Percentiles rank a stretch among this genome's conserved stretches.
Evolutionary conservation across 2,888 invertebrate genomes (phyloP).

Genomic region (Sarcophaga caerulescens): DNA sequence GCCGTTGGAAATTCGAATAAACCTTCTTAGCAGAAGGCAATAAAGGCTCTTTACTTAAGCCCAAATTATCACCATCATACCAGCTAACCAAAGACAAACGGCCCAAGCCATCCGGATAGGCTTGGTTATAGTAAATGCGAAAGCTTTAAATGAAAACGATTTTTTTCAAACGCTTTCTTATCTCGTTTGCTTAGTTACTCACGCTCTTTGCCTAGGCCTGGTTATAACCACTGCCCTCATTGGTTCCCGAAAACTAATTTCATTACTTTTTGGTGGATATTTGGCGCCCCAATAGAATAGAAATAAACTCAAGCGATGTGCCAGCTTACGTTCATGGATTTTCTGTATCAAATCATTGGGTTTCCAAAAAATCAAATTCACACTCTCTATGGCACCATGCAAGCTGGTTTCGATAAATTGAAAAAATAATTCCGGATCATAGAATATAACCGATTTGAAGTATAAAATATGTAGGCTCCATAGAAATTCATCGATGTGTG

Average conservation of each 20-base stretch:
- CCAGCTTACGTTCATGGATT: constrained; percentile 75
- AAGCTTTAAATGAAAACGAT: constrained; percentile 81
- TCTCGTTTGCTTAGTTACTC: constrained; percentile 28
- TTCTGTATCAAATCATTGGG: constrained; percentile 75
- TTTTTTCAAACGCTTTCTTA: too few species aligned
- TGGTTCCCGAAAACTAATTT: constrained; percentile 77
- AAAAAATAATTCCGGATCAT: constrained; percentile 76
- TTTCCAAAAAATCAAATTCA: constrained; percentile 78
- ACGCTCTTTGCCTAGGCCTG: constrained; percentile 81
- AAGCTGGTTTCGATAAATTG: constrained; percentile 77
- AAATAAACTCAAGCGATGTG: constrained; percentile 82
- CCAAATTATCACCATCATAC: constrained; percentile 84
- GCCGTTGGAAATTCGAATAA: constrained; percentile 85
- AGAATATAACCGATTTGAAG: constrained; percentile 78
- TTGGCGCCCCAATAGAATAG: constrained; percentile 86
- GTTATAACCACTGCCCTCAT: constrained; percentile 85
- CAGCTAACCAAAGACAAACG: constrained; percentile 87
- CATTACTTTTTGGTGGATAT: constrained; percentile 80
- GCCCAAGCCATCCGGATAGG: constrained; percentile 83
- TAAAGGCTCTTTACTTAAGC: constrained; percentile 86
- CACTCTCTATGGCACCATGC: constrained; percentile 77
- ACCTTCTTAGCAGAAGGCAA: constrained; percentile 84
- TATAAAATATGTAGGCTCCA: constrained; percentile 75
- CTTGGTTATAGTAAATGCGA: constrained; percentile 88
- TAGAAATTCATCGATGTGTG: constrained; percentile 78